Evolutionary conservation across 1,140 invertebrate genomes (phyloP).

Genomic region (Conus ventricosus): DNA sequence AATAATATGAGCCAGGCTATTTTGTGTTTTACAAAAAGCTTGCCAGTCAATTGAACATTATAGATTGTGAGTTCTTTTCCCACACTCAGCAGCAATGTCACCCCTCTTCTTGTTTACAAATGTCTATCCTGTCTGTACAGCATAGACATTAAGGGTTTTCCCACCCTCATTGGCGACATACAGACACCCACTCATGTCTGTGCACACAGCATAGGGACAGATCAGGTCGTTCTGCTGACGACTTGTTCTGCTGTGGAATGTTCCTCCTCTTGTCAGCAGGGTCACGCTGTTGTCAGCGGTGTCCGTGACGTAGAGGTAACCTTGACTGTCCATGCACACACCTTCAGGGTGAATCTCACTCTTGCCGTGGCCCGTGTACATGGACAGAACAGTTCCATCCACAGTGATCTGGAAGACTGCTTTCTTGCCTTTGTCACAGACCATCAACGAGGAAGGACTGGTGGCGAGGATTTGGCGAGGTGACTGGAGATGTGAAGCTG

Average conservation of each 20-base stretch:
- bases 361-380: not conserved
- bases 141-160: not conserved
- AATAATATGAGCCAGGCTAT: too few relatives aligned
- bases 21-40: too few relatives aligned
- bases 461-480: constrained; percentile 11
- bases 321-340: constrained; percentile 19
- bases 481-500: not conserved
- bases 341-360: constrained; percentile 7
- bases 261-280: not conserved
- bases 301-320: not conserved
- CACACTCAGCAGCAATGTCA: not conserved
- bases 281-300: not conserved
- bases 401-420: not conserved
- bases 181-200: constrained; percentile 5
- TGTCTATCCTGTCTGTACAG: too few relatives aligned
- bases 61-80: constrained; percentile 20
- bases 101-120: too few relatives aligned
- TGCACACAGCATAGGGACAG: constrained; percentile 14
- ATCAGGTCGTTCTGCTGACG: not conserved
- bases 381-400: constrained; percentile 15
- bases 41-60: not conserved
- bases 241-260: not conserved
- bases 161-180: constrained; percentile 17
- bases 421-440: constrained; percentile 21
- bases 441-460: not conserved